A percentile compares a stretch with the other conserved stretches of the same genome.
phyloP scores from a whole-genome alignment of 1,140 invertebrate species.

The Triops longicaudatus region DNA sequence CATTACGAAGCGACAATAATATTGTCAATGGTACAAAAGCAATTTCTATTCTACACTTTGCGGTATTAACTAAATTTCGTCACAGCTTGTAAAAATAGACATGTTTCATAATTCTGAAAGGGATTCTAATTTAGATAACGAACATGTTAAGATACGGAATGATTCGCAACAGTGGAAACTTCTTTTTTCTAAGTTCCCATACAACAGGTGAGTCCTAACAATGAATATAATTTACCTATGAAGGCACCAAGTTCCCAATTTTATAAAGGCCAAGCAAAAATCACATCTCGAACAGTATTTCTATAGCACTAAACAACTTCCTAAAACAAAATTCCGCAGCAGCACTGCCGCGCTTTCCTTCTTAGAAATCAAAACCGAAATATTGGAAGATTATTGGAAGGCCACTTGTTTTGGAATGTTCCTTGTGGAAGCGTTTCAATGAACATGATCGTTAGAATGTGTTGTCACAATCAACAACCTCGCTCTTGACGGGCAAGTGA shows the following conservation, averaged over 20 bases:
- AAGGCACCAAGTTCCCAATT: constrained; percentile 11
- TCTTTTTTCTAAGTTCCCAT: not conserved
- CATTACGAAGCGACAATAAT: no score
- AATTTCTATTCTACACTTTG: no score
- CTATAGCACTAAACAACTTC: not conserved
- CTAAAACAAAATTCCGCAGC: not conserved
- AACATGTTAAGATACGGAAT: not conserved
- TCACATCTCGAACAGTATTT: not conserved
- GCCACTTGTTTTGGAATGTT: constrained; percentile 6
- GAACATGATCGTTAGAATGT: not conserved
- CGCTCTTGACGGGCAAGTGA: not conserved
- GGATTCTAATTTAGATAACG: not conserved
- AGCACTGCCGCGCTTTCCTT: constrained; percentile 2
- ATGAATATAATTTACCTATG: not conserved
- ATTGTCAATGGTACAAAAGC: no score
- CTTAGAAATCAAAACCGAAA: not conserved
- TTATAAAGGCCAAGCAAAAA: not conserved
- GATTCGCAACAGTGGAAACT: not conserved
- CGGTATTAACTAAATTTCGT: not conserved
- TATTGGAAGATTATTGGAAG: not conserved
- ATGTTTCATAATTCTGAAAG: not conserved
- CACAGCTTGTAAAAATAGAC: not conserved
- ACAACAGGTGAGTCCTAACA: not conserved
- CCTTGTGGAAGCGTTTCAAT: not conserved
- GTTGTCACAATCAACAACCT: not conserved